Evolutionary conservation across 2,113 vertebrate species (phyloP).

Genomic region (Regulus satrapa): DNA sequence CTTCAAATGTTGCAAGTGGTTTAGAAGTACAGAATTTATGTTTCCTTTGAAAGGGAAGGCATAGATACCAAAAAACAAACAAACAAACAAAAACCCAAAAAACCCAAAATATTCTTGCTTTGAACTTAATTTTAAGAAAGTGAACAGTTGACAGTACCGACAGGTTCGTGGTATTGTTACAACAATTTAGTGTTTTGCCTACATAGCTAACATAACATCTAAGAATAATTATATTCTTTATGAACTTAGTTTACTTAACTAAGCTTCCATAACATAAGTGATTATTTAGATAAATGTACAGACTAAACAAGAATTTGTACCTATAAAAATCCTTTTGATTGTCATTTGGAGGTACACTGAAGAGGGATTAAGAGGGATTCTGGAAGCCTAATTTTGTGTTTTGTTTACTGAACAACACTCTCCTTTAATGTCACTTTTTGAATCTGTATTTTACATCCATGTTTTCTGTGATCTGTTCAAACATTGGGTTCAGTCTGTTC

Average conservation of each 20-base stretch:
- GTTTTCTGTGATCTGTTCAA: not conserved
- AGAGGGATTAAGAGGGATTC: not conserved
- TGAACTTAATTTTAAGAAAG: not conserved
- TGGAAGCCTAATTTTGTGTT: not conserved
- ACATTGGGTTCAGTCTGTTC: not conserved
- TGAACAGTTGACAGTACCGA: not conserved
- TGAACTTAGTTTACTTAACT: not conserved
- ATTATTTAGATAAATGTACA: not conserved
- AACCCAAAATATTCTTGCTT: not conserved
- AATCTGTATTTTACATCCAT: not conserved
- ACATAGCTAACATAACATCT: not conserved
- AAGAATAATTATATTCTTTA: not conserved
- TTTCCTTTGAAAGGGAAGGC: not conserved
- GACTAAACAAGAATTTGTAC: not conserved
- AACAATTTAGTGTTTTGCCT: not conserved
- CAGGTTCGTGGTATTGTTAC: not conserved
- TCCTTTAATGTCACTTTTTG: not conserved
- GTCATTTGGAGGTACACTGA: not conserved
- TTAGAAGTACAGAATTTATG: conserved; percentile 27
- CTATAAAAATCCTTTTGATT: not conserved
- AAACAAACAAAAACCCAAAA: too few relatives aligned
- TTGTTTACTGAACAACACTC: not conserved
- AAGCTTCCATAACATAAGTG: not conserved
- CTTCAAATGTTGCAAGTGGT: conserved; percentile 16
- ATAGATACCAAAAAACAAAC: not conserved